A percentile compares a stretch with the other conserved stretches of the same genome.
phyloP scores from a whole-genome alignment of 1,140 invertebrate species.

The Medauroidea extradentata region DNA sequence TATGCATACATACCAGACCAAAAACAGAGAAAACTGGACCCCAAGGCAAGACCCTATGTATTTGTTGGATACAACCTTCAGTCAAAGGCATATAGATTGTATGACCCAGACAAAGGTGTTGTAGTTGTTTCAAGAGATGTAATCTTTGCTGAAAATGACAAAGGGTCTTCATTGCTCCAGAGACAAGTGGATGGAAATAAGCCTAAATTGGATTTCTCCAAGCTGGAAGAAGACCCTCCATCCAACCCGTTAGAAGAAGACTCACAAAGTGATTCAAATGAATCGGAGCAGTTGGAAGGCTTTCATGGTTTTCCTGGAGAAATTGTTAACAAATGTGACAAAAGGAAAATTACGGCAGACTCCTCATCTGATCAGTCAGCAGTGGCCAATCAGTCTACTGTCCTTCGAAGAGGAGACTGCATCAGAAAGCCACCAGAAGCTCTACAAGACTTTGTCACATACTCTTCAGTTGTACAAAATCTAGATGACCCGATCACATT shows the following conservation, averaged over 20 bases:
- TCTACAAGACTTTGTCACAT: no score
- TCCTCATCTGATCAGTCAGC: no score
- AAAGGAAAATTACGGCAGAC: not conserved
- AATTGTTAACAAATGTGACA: not conserved
- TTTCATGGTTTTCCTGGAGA: not conserved
- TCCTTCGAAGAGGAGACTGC: no score
- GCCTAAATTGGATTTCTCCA: not conserved
- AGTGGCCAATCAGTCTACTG: no score
- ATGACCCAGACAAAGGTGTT: not conserved
- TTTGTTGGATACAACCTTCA: conserved; percentile 19
- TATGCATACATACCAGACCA: conserved; percentile 12
- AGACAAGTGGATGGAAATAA: not conserved
- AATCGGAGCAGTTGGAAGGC: not conserved
- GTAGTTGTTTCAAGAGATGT: not conserved
- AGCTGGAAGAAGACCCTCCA: not conserved
- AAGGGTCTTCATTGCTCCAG: not conserved
- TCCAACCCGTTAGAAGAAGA: not conserved
- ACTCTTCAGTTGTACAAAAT: no score
- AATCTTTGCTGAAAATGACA: conserved; percentile 14
- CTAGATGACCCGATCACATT: not conserved
- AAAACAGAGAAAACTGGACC: conserved; percentile 18
- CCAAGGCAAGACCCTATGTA: conserved; percentile 7
- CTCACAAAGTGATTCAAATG: not conserved
- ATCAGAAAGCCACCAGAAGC: no score
- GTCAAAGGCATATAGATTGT: conserved; percentile 23